Base-by-base conservation (phyloP, 2,888 invertebrate genomes). In the Linnaemya vulpina region DNA sequence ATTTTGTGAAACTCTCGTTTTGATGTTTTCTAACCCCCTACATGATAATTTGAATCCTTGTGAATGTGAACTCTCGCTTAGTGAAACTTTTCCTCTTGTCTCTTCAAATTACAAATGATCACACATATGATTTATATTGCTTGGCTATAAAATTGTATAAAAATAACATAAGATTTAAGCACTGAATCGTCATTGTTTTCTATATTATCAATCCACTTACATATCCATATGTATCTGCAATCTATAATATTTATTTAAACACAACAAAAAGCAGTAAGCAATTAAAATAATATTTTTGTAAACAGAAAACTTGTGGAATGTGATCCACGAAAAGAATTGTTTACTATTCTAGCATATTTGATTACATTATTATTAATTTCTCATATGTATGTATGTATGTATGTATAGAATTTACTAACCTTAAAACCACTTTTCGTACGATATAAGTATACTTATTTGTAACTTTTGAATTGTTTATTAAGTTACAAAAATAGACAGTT, bases 121-220 rank as follows among this genome's bases (percentile, higher is more conserved):
- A 30, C 5, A 30, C 30, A 30, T 30, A 30, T 30, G 30, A 2
- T 30, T 30, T 30, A 30, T 30, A 30, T 30, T 30, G 2, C 30
- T 30, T 30, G 30, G 30, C 5, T 30, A 30, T 30, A 30, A 30
- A 3, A 30, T 30, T 3, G 3, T 30, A 5, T 30, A 30, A 2
- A 5, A 38, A 8, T 38, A 38, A 38, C 10, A 38, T 38, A 38
- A 51, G 20, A 20, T 17, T 7, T 9, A 20, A 51, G 2, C 51
- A 51, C 20, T 51, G 0, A 46, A n/a, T 8, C 8, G 7, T 46
- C 15, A 49, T 8, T 17, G 17, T 3, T n/a, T 17, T 49, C 13
- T 55, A 17, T 55, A 55, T 65, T 65, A 65, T 74, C n/a, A n/a
- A n/a, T n/a, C n/a, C n/a, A 40, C 10, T 11, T 75, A 75, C 65